Evolutionary conservation across 2,888 invertebrate species (phyloP).

Genomic region (Punctoribates punctum): DNA sequence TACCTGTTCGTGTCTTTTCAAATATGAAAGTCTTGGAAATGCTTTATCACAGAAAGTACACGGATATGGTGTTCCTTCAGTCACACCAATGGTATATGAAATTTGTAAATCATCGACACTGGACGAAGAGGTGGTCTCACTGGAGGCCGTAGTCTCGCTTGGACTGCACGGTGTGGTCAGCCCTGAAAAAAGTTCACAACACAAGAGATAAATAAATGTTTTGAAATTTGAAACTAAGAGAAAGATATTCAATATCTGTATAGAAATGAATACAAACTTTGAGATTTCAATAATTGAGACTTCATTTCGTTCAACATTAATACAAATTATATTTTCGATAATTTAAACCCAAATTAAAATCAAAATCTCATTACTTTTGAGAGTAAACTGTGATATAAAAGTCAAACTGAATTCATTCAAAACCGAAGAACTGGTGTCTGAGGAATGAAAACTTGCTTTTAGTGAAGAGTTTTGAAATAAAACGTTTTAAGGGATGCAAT

Average conservation of each 20-base stretch:
- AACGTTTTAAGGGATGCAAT: not conserved
- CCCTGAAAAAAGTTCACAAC: not conserved
- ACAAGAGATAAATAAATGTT: not conserved
- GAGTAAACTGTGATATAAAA: not conserved
- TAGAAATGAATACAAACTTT: not conserved
- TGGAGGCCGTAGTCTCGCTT: conserved; percentile 28
- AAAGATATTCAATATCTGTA: not conserved
- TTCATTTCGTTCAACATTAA: conserved; percentile 14
- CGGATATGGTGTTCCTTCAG: conserved; percentile 75
- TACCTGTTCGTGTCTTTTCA: conserved; percentile 83
- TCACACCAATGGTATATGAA: conserved; percentile 65
- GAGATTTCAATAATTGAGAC: conserved; percentile 25
- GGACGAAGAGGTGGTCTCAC: conserved; percentile 19
- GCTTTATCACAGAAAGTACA: conserved; percentile 89
- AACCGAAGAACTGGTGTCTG: not conserved
- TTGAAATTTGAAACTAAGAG: not conserved
- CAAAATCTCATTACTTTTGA: not conserved
- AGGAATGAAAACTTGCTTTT: not conserved
- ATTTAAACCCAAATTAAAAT: not conserved
- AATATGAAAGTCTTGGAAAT: conserved; percentile 76
- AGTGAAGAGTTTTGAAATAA: not conserved
- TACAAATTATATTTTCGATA: not conserved
- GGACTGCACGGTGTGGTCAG: conserved; percentile 35
- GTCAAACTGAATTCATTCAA: conserved; percentile 1
- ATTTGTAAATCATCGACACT: conserved; percentile 49